These are phyloP conservation scores for Thinocorus orbignyianus DNA, from an alignment of 2,113 vertebrate genomes.

Conservation along the genomic window DNA sequence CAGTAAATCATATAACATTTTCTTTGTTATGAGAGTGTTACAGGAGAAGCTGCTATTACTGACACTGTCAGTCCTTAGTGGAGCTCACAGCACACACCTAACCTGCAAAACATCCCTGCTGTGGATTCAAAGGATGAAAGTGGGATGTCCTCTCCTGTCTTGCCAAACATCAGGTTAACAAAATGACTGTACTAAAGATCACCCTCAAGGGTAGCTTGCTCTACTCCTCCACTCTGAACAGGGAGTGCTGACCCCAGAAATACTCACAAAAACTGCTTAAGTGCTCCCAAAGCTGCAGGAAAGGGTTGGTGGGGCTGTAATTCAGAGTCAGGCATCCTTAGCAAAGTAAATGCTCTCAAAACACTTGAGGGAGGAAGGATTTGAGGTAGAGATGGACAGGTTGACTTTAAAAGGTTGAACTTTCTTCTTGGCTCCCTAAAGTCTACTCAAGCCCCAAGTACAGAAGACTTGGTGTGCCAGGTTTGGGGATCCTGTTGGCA, in stretches of 20 bases:
- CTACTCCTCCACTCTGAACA: background rate
- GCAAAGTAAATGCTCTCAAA: background rate
- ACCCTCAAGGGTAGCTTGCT: background rate
- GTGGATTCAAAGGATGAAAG: background rate
- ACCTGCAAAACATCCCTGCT: background rate
- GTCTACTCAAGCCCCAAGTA: background rate
- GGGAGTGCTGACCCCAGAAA: background rate
- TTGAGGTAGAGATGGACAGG: accelerated
- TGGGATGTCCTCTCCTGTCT: background rate
- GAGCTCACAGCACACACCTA: background rate
- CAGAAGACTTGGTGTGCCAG: background rate
- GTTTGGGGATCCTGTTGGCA: background rate
- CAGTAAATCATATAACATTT: background rate
- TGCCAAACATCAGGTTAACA: background rate
- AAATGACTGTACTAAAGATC: background rate
- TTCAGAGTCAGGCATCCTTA: background rate
- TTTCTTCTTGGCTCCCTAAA: background rate
- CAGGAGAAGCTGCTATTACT: background rate
- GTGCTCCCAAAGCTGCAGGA: background rate
- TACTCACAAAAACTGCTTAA: background rate
- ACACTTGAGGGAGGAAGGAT: background rate
- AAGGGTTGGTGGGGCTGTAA: background rate
- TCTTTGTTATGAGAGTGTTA: background rate
- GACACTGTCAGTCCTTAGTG: background rate
- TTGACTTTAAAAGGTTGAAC: background rate